phyloP scores from a whole-genome alignment of 2,888 invertebrate genomes.

The Itoplectis maculator region DNA sequence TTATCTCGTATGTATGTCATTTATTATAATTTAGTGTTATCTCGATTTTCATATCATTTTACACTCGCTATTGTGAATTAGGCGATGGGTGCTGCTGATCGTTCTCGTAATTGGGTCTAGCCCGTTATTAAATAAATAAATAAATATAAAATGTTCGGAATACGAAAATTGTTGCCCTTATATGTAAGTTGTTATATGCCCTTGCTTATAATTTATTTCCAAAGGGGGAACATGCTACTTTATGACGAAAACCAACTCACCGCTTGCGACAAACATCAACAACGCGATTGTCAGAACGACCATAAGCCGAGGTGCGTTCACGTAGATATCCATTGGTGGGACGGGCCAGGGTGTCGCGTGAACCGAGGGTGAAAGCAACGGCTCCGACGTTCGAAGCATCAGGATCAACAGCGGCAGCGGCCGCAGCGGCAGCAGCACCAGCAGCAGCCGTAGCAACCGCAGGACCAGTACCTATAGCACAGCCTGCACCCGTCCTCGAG shows the following conservation, averaged over 20 bases:
- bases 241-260: slow-evolving; percentile 63
- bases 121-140: no score
- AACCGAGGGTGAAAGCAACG: slow-evolving; percentile 60
- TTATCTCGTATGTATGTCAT: no score
- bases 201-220: neutral
- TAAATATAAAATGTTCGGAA: no score
- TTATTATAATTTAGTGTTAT: no score
- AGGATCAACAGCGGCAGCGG: slow-evolving; percentile 57
- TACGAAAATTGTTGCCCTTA: no score
- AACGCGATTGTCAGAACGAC: slow-evolving; percentile 74
- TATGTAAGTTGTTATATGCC: neutral
- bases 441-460: slow-evolving; percentile 61
- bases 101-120: no score
- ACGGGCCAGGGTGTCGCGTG: slow-evolving; percentile 55
- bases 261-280: slow-evolving; percentile 74
- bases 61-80: no score
- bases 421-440: no score
- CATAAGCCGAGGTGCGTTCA: slow-evolving; percentile 63
- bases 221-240: no score
- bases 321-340: slow-evolving; percentile 66
- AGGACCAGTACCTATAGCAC: slow-evolving; percentile 60
- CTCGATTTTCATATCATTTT: no score
- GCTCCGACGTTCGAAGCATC: slow-evolving; percentile 48
- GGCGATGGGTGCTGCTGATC: no score
- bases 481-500: slow-evolving; percentile 66